A percentile compares a stretch with the other conserved stretches of the same genome.
These are phyloP conservation scores for Oreotrochilus melanogaster DNA, from an alignment of 2,113 vertebrate genomes.

Conservation along the genomic window DNA sequence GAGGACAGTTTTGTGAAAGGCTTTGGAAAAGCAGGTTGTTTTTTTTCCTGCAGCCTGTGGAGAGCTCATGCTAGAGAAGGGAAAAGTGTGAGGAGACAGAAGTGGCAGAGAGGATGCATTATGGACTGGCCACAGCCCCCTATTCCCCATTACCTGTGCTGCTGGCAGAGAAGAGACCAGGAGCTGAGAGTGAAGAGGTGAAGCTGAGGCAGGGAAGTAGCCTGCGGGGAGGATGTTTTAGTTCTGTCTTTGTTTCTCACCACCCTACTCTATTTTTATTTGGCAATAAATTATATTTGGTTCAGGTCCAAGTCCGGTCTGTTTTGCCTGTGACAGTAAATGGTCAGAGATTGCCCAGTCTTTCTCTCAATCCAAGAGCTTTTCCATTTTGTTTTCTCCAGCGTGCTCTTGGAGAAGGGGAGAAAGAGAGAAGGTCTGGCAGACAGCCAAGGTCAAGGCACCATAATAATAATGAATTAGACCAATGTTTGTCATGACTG, in stretches of 20 bases:
- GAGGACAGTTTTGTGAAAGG: neutral
- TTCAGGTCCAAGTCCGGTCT: neutral
- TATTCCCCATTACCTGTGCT: fast-evolving
- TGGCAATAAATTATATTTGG: neutral
- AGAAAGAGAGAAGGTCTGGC: neutral
- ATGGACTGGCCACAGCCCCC: fast-evolving
- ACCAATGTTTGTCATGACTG: neutral
- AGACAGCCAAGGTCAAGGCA: neutral
- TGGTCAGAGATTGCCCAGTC: fast-evolving
- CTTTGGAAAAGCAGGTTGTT: neutral
- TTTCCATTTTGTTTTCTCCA: neutral
- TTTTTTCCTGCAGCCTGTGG: neutral
- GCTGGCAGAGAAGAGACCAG: fast-evolving
- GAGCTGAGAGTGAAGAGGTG: neutral
- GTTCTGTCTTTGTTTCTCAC: neutral
- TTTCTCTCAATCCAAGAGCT: neutral
- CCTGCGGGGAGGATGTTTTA: neutral
- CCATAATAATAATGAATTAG: neutral
- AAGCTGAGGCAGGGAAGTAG: neutral
- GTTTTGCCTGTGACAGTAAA: neutral
- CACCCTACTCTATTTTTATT: neutral
- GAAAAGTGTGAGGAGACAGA: neutral
- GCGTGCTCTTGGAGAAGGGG: neutral
- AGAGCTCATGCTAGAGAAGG: neutral
- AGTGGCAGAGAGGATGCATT: neutral